Base-by-base conservation (phyloP, 2,797 vertebrate genomes). In the Uromys caudimaculatus region DNA sequence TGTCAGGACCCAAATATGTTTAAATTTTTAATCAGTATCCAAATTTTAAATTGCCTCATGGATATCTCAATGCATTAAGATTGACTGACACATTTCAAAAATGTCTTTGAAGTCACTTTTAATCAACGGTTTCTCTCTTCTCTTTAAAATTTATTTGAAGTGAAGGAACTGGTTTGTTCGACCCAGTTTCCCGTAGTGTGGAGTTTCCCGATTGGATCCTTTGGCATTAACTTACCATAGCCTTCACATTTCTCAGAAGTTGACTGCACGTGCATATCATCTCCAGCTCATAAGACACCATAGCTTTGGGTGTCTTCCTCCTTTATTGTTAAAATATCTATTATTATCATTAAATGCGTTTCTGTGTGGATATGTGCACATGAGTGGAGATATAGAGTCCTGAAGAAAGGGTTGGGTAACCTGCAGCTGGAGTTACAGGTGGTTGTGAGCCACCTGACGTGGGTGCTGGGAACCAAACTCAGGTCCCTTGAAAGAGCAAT, bases 1-100 rank as follows among this genome's bases (percentile, higher is more conserved):
- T 93, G 91, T 90, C 91, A 88, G 52, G 58, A 79, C 41, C 62
- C 52, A 92, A 85, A 54, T 88, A 86, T 50, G 93, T 91, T 82
- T 47, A 94, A 82, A 67, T 78, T 91, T 56, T 50, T 41, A 64
- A 60, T 95, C 38, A 75, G 56, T 81, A 54, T 83, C 67, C 56
- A 87, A 52, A 76, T 94, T 93, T 96, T 75, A n/a, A 94, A 1
- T 71, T 87, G 2, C 90, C 52, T 90, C 32, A 83, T 50, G 47
- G 78, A 79, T 87, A 79, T 69, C 38, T 54, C 69, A 84, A 52
- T 85, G 10, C 54, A 27, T 41, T 90, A 58, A 81, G 35, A 71
- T 73, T 58, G 52, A 85, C 23, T 77, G 10, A 83, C 83, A 69
- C 23, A 58, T 84, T 95, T 95, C 71, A 41, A 35, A 91, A 95